These are phyloP conservation scores for Cygnus buccinator DNA, from an alignment of 2,113 vertebrate genomes.

Conservation along the genomic window DNA sequence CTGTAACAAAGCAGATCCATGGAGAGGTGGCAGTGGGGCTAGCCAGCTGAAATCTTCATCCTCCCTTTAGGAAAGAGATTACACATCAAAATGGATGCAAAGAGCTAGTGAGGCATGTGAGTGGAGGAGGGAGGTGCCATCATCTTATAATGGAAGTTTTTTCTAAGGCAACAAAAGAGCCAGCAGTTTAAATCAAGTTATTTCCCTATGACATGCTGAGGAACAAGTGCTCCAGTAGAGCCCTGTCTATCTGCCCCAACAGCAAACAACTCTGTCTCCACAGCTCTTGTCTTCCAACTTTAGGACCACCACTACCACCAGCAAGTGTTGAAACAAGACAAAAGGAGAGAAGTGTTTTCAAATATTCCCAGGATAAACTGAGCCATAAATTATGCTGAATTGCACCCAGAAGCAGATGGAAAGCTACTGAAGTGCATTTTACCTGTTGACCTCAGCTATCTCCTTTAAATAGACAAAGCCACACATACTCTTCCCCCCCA, in stretches of 20 bases:
- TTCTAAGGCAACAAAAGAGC: background rate
- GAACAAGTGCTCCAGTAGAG: background rate
- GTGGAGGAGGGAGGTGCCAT: fast-evolving
- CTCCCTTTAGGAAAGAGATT: background rate
- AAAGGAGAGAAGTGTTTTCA: background rate
- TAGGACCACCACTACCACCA: background rate
- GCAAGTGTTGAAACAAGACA: background rate
- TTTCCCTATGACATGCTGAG: background rate
- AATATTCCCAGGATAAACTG: fast-evolving
- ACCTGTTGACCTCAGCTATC: background rate
- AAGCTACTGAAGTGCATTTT: background rate
- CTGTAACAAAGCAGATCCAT: background rate
- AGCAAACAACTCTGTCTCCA: background rate
- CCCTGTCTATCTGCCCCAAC: background rate
- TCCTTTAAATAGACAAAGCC: background rate
- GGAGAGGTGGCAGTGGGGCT: background rate
- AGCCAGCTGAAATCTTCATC: background rate
- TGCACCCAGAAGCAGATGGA: background rate
- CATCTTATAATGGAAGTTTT: background rate
- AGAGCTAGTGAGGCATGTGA: fast-evolving
- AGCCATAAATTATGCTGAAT: background rate
- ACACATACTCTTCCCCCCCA: background rate
- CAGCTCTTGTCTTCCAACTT: background rate
- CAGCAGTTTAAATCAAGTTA: background rate
- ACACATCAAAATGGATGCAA: background rate